A percentile compares a stretch with the other conserved stretches of the same genome.
Conservation (phyloP, 2,797 vertebrate genomes). For the Notamacropus eugenii region DNA sequence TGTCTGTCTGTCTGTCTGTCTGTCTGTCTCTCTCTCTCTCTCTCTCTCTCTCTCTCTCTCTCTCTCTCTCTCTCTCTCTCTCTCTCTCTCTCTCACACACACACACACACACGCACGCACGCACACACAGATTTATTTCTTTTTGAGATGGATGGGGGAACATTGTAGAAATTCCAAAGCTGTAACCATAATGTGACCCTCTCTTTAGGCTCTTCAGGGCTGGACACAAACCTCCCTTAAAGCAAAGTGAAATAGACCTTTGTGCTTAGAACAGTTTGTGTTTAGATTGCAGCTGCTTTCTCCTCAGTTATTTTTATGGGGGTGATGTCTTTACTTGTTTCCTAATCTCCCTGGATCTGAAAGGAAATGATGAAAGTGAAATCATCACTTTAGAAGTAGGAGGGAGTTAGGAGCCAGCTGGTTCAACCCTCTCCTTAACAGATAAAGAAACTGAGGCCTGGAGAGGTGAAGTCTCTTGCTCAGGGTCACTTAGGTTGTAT, state of each 20-base stretch:
- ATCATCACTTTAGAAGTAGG: background rate
- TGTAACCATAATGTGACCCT: background rate
- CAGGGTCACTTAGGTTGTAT: background rate
- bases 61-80: too few species aligned
- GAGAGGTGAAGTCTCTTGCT: background rate
- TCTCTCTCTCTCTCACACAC: too few species aligned
- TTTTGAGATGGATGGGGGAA: slow-evolving; percentile 54
- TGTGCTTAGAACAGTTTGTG: slow-evolving; percentile 5
- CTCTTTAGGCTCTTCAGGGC: background rate
- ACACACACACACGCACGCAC: too few species aligned
- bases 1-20: too few species aligned
- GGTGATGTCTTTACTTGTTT: background rate
- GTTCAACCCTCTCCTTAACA: background rate
- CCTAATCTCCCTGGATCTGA: slow-evolving; percentile 30
- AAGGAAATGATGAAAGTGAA: background rate
- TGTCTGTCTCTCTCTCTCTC: too few species aligned
- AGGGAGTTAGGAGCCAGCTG: background rate
- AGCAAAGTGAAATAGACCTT: background rate
- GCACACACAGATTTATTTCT: slow-evolving; percentile 24
- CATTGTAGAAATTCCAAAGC: slow-evolving; percentile 43
- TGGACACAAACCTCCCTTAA: background rate
- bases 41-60: too few species aligned
- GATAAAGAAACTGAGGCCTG: background rate
- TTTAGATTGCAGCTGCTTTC: background rate
- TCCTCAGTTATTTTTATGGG: background rate